These are phyloP conservation scores for Podarcis cretensis DNA, from an alignment of 2,113 vertebrate species.

Conservation along the genomic window DNA sequence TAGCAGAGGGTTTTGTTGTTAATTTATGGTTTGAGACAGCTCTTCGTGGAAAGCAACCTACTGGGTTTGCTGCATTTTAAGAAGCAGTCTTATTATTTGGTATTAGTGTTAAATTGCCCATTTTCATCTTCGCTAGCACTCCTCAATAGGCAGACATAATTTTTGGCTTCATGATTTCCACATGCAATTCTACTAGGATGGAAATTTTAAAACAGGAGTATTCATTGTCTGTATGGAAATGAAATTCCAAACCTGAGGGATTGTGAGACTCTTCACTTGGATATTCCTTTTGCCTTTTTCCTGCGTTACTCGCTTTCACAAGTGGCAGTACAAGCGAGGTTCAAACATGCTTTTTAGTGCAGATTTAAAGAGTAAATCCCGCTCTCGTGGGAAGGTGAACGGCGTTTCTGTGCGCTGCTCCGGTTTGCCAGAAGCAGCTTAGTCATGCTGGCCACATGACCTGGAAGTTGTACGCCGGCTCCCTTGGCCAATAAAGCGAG, in stretches of 20 bases:
- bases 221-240: not conserved
- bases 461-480: too few species aligned
- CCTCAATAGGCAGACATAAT: slow-evolving; percentile 9
- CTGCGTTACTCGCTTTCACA: too few species aligned
- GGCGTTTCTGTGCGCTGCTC: too few species aligned
- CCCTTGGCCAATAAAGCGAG: too few species aligned
- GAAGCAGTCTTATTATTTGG: slow-evolving; percentile 60
- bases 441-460: too few species aligned
- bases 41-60: slow-evolving; percentile 33
- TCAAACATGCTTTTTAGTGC: too few species aligned
- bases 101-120: slow-evolving; percentile 61
- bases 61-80: slow-evolving; percentile 52
- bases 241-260: not conserved
- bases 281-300: too few species aligned
- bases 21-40: slow-evolving; percentile 51
- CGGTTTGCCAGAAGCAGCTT: too few species aligned
- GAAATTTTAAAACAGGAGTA: not conserved
- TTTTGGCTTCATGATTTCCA: slow-evolving; percentile 11
- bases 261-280: not conserved
- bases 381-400: too few species aligned
- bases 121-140: slow-evolving; percentile 25
- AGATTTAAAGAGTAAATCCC: too few species aligned
- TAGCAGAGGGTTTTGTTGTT: slow-evolving; percentile 41
- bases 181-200: not conserved
- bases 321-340: too few species aligned